phyloP scores from a whole-genome alignment of 2,888 invertebrate species.

The Blastobasis adustella region DNA sequence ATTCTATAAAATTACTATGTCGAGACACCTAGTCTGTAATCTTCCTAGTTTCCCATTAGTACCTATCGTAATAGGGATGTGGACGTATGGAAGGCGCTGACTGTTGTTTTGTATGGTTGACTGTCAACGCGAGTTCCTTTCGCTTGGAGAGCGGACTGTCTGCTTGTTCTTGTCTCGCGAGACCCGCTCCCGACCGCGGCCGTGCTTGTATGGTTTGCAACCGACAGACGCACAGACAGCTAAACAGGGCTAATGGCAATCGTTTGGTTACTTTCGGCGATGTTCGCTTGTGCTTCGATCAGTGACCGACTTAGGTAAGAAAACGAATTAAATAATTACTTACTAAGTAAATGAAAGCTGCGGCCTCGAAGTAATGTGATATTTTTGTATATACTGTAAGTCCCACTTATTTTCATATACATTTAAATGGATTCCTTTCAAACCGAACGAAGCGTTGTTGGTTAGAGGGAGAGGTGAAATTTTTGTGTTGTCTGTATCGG shows the following conservation, averaged over 20 bases:
- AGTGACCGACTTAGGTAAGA: slow-evolving; percentile 58
- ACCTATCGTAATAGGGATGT: slow-evolving; percentile 11
- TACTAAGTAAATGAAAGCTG: slow-evolving; percentile 71
- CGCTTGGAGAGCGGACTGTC: not conserved
- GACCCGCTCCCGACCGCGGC: slow-evolving; percentile 3
- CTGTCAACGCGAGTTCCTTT: slow-evolving; percentile 1
- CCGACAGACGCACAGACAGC: slow-evolving; percentile 6
- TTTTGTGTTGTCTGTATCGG: slow-evolving; percentile 35
- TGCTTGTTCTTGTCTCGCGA: not conserved
- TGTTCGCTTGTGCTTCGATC: slow-evolving; percentile 61
- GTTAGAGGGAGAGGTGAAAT: slow-evolving; percentile 30
- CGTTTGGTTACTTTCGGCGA: slow-evolving; percentile 21
- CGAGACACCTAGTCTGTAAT: slow-evolving; percentile 39
- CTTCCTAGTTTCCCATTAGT: slow-evolving; percentile 27
- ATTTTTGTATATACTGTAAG: slow-evolving; percentile 76
- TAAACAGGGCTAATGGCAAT: not conserved
- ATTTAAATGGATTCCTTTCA: slow-evolving; percentile 71
- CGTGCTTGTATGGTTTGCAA: slow-evolving; percentile 2
- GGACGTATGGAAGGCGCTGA: slow-evolving; percentile 25
- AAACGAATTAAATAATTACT: slow-evolving; percentile 64
- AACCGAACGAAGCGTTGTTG: slow-evolving; percentile 61
- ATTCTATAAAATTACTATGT: slow-evolving; percentile 29
- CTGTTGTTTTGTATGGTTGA: slow-evolving; percentile 18
- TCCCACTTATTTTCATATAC: slow-evolving; percentile 74
- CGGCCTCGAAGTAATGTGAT: slow-evolving; percentile 76